Evolutionary conservation across 53 echinoderm and acorn worm genomes (phyloP).

Genomic region (Zoroaster sp.): DNA sequence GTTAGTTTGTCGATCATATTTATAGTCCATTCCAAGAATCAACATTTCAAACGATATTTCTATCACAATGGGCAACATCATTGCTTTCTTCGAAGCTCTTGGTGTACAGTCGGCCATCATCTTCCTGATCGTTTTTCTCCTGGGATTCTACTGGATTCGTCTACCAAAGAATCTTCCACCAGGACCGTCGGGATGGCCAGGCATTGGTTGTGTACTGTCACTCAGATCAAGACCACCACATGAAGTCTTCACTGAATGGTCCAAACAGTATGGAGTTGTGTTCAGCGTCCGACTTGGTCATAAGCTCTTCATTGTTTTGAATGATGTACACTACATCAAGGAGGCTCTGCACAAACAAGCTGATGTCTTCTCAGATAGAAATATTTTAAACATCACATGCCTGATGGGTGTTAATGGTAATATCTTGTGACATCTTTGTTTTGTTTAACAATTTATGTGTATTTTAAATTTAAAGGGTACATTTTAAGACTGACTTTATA

Average conservation of each 20-base stretch:
- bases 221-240: background rate
- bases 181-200: constrained; percentile 6
- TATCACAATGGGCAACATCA: too few species aligned
- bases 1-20: too few species aligned
- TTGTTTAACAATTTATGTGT: too few species aligned
- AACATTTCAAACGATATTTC: too few species aligned
- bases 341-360: constrained; percentile 55
- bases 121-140: background rate
- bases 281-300: background rate
- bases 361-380: constrained; percentile 49
- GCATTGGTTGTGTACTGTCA: background rate
- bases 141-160: constrained; percentile 11
- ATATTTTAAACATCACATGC: background rate
- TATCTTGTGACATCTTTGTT: too few species aligned
- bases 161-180: constrained; percentile 10
- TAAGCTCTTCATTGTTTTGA: constrained; percentile 29
- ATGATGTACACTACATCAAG: constrained; percentile 20
- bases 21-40: too few species aligned
- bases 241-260: background rate
- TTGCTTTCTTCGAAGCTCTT: background rate
- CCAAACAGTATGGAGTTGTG: constrained; percentile 1
- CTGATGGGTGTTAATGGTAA: background rate
- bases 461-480: too few species aligned
- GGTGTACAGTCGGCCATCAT: background rate
- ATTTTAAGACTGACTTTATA: too few species aligned